Evolutionary conservation across 2,888 invertebrate genomes (phyloP), one percentile per base, ranked within the genome.

Genomic region (Sesamia inferens): DNA sequence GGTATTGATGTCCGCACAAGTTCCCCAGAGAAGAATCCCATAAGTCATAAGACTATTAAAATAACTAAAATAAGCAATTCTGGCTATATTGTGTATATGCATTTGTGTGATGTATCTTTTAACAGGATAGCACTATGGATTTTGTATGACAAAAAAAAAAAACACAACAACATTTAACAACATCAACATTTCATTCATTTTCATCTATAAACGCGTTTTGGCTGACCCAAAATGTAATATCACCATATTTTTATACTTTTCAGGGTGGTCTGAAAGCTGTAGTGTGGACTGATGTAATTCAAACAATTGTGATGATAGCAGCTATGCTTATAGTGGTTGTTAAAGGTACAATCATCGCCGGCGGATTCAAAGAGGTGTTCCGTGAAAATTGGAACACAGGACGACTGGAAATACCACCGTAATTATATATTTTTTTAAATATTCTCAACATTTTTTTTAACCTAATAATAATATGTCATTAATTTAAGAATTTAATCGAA

Each of bases 211-310:
- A 39, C 39, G 0, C 39, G 39, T 39, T 39, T 39, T 39, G 8
- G 19, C 4, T 24, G n/a, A 44, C 8, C 16, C 14, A 64, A 8
- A 10, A 44, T 5, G 5, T 14, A 7, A 66, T n/a, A 68, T 10
- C 19, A 24, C 14, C 14, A 31, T 54, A 4, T 51, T 31, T 65
- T 22, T 66, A 5, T 16, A 7, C 0, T 66, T 90, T 90, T 72
- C 71, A 97, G 97, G 97, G 97, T 74, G 97, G 97, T 19, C 90
- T 98, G 5, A 97, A 97, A 89, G 97, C 97, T 7, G 97, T 98
- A 0, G 97, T 98, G 4, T 98, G 97, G 97, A 97, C 97, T 0
- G 97, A 98, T 88, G 97, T 97, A 0, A 96, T 97, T 76, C 97
- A 98, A 89, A 97, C 97, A 0, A 90, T 97, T 59, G 94, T 97